Conservation (phyloP, 2,113 vertebrate species). For the Charadrius vociferus region DNA sequence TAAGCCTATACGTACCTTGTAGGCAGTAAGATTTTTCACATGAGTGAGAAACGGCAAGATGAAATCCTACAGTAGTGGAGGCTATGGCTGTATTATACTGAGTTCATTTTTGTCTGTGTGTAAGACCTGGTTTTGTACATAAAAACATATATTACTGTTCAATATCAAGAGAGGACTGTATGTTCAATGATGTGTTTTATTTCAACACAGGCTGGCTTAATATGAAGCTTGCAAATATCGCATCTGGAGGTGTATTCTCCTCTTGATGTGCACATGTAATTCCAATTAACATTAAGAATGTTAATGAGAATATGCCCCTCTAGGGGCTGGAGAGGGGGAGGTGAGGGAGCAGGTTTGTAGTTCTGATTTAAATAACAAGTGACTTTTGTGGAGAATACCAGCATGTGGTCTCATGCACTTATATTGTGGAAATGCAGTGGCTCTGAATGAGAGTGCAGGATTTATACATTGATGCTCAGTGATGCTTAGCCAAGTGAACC, state of each 20-base stretch:
- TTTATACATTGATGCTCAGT: conserved; percentile 64
- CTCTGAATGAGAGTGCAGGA: conserved; percentile 47
- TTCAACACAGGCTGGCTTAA: conserved; percentile 56
- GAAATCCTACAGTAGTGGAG: neutral
- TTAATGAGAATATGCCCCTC: conserved; percentile 71
- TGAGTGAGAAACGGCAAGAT: neutral
- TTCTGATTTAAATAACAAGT: conserved; percentile 77
- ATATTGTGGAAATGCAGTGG: conserved; percentile 57
- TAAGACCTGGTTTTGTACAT: neutral
- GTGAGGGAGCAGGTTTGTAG: conserved; percentile 63
- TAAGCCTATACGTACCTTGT: neutral
- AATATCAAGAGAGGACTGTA: neutral
- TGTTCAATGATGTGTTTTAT: conserved; percentile 43
- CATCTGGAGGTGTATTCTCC: conserved; percentile 75
- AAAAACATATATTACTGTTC: neutral
- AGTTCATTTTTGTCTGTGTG: neutral
- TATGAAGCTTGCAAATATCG: conserved; percentile 67
- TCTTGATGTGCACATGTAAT: conserved; percentile 73
- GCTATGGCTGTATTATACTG: neutral
- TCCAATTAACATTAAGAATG: conserved; percentile 75
- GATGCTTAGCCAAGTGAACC: conserved; percentile 63
- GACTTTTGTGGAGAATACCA: conserved; percentile 68
- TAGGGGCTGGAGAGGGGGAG: conserved; percentile 36
- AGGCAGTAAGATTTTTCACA: conserved; percentile 1
- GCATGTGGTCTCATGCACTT: conserved; percentile 60